A percentile compares a stretch with the other conserved stretches of the same genome.
Evolutionary conservation across 1,140 invertebrate species (phyloP).

Genomic region (Microplitis mediator): DNA sequence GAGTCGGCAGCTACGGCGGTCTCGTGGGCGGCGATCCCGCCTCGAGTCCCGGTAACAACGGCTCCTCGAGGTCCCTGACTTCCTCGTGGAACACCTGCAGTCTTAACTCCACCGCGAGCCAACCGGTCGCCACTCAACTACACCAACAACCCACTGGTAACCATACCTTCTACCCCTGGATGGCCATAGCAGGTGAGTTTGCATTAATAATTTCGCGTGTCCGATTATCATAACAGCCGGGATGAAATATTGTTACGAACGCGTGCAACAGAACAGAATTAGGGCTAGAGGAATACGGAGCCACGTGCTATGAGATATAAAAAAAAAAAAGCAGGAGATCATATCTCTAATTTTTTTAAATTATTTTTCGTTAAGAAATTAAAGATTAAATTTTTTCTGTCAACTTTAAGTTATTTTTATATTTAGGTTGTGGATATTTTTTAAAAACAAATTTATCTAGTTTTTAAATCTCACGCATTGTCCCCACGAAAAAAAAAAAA

Average conservation of each 20-base stretch:
- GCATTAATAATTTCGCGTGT: slow-evolving; percentile 27
- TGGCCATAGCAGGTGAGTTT: slow-evolving; percentile 95
- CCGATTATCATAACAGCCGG: slow-evolving; percentile 49
- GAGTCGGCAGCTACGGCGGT: slow-evolving; percentile 71
- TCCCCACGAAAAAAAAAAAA: slow-evolving; percentile 1
- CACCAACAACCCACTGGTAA: slow-evolving; percentile 83
- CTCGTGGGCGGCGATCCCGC: slow-evolving; percentile 75
- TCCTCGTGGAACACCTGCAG: slow-evolving; percentile 83
- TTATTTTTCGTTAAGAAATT: neutral
- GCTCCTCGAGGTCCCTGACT: slow-evolving; percentile 68
- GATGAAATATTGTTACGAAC: slow-evolving; percentile 44
- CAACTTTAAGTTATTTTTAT: no score
- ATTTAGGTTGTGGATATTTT: no score
- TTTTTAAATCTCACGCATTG: neutral
- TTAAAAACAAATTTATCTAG: neutral
- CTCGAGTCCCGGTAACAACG: slow-evolving; percentile 75
- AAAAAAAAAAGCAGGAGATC: neutral
- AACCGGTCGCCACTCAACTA: slow-evolving; percentile 80
- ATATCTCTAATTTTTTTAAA: neutral
- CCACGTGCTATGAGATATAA: neutral
- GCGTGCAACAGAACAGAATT: slow-evolving; percentile 34
- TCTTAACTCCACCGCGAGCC: slow-evolving; percentile 74
- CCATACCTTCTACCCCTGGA: slow-evolving; percentile 97
- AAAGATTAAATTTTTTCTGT: no score
- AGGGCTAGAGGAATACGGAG: slow-evolving; percentile 32